A percentile compares a stretch with the other conserved stretches of the same genome.
Evolutionary conservation across 2,888 invertebrate genomes (phyloP).

Genomic region (Perithous albicinctus): DNA sequence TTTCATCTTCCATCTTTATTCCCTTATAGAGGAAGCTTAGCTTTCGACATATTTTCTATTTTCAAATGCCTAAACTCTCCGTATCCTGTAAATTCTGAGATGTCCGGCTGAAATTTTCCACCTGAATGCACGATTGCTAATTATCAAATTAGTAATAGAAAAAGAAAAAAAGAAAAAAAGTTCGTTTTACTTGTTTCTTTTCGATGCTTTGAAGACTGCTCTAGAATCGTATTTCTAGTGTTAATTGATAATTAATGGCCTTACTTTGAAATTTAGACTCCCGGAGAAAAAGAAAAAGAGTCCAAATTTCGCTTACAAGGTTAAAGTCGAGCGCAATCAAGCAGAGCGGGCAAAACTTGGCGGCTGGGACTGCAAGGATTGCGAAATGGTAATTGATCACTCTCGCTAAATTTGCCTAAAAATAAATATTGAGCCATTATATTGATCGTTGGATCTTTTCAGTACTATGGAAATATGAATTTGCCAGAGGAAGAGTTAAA

Average conservation of each 20-base stretch:
- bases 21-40: no score
- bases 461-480: constrained; percentile 81
- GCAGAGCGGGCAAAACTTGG: constrained; percentile 80
- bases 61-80: no score
- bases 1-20: no score
- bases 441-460: constrained; percentile 44
- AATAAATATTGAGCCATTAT: constrained; percentile 26
- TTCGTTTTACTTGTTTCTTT: no score
- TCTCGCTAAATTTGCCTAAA: background rate
- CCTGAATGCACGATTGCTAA: no score
- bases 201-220: background rate
- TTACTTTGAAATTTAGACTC: constrained; percentile 60
- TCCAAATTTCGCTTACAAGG: constrained; percentile 77
- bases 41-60: no score
- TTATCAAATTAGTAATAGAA: no score
- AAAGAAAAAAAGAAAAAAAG: no score
- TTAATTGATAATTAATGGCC: background rate
- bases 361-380: constrained; percentile 84
- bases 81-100: no score
- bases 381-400: constrained; percentile 79
- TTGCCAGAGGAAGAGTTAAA: constrained; percentile 82
- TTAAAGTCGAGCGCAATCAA: constrained; percentile 80
- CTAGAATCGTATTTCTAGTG: background rate
- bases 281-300: constrained; percentile 70
- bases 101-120: no score